These are phyloP conservation scores for Tachycineta bicolor DNA, from an alignment of 2,113 vertebrate genomes.

Conservation along the genomic window DNA sequence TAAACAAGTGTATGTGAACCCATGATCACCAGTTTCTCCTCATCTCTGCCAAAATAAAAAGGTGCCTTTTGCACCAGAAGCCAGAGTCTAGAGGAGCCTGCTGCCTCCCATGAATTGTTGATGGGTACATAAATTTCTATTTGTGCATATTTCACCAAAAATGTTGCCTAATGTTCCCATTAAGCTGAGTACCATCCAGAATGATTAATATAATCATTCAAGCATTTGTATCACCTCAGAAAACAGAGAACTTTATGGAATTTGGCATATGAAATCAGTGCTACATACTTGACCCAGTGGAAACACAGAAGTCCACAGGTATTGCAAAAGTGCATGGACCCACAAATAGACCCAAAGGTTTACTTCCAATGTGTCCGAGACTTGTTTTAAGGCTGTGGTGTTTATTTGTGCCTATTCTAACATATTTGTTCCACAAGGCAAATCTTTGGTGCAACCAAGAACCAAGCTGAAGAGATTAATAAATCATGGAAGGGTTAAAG, in stretches of 20 bases:
- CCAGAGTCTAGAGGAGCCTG: not conserved
- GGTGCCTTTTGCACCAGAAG: not conserved
- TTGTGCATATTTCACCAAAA: not conserved
- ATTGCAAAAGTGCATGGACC: not conserved
- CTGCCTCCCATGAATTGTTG: not conserved
- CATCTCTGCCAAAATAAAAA: not conserved
- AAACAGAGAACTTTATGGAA: not conserved
- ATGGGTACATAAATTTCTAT: not conserved
- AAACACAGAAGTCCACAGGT: not conserved
- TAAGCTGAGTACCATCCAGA: not conserved
- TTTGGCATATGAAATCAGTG: not conserved
- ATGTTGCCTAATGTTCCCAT: not conserved
- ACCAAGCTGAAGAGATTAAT: not conserved
- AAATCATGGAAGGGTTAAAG: not conserved
- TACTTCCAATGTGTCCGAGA: not conserved
- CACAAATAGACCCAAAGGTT: not conserved
- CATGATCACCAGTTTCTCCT: rapidly evolving
- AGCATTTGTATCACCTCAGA: not conserved
- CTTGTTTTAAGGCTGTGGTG: not conserved
- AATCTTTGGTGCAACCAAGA: not conserved
- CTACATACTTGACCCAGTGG: not conserved
- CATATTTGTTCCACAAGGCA: not conserved
- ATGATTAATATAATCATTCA: not conserved
- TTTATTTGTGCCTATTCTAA: not conserved
- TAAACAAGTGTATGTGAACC: not conserved